Evolutionary conservation across 2,888 invertebrate genomes (phyloP).

Genomic region (Syrphus vitripennis): DNA sequence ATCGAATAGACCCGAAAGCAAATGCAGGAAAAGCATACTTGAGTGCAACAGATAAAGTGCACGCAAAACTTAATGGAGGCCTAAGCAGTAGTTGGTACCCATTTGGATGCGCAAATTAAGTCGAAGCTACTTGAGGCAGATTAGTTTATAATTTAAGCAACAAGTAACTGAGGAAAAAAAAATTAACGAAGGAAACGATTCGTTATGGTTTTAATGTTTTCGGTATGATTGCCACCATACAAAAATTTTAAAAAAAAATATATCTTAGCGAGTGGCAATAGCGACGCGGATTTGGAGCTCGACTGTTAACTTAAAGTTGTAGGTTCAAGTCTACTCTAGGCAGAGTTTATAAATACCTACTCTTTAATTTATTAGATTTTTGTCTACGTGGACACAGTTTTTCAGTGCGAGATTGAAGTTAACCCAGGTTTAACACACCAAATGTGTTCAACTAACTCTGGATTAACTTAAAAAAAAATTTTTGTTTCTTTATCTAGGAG

Average conservation of each 20-base stretch:
- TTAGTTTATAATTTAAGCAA: slow-evolving; percentile 1
- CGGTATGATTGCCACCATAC: not conserved
- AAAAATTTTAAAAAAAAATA: not conserved
- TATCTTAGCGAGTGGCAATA: no score
- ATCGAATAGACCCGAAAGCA: not conserved
- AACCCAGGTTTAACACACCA: no score
- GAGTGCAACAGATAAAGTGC: not conserved
- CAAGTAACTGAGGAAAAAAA: not conserved
- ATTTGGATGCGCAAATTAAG: not conserved
- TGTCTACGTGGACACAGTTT: no score
- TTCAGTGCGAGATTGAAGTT: no score
- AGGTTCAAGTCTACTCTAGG: no score
- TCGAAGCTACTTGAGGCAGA: slow-evolving; percentile 4
- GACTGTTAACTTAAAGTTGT: no score
- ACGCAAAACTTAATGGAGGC: not conserved
- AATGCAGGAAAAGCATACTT: slow-evolving; percentile 4
- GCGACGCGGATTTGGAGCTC: no score
- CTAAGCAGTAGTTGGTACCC: not conserved
- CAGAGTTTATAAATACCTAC: no score
- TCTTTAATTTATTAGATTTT: no score
- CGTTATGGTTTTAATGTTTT: not conserved
- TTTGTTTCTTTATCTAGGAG: no score
- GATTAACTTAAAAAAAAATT: no score
- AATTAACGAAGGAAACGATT: not conserved
- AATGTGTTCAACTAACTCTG: no score